A percentile compares a stretch with the other conserved stretches of the same genome.
Evolutionary conservation across 2,888 invertebrate genomes (phyloP).

Genomic region (Vannuccia rotundouncinata): DNA sequence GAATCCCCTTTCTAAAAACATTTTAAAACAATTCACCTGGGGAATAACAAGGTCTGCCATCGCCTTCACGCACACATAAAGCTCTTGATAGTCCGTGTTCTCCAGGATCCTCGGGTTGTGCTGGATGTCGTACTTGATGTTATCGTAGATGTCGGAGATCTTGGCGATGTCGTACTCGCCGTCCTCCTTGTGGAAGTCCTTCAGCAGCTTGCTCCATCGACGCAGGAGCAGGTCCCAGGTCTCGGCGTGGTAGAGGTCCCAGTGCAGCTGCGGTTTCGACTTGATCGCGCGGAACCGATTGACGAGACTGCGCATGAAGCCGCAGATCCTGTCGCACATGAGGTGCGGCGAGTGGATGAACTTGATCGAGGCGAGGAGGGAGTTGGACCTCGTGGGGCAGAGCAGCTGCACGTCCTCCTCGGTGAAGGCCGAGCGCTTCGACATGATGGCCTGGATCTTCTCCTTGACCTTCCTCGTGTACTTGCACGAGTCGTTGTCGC

Average conservation of each 20-base stretch:
- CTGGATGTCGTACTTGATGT: slow-evolving; percentile 92
- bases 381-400: not conserved
- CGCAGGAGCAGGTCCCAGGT: slow-evolving; percentile 97
- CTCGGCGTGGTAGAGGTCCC: slow-evolving; percentile 98
- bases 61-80: slow-evolving; percentile 86
- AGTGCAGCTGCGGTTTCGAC: slow-evolving; percentile 82
- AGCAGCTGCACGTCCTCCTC: not conserved
- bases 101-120: slow-evolving; percentile 92
- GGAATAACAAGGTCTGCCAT: slow-evolving; percentile 97
- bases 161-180: slow-evolving; percentile 85
- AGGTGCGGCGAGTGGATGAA: not conserved
- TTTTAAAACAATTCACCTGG: no score
- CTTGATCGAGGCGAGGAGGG: not conserved
- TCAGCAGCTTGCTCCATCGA: slow-evolving; percentile 93
- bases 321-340: not conserved
- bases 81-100: slow-evolving; percentile 58
- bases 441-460: not conserved
- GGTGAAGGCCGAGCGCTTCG: not conserved
- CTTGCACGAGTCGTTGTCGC: slow-evolving; percentile 78
- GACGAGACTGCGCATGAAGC: not conserved
- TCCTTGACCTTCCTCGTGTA: not conserved
- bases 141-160: slow-evolving; percentile 98
- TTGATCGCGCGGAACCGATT: slow-evolving; percentile 69
- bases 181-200: slow-evolving; percentile 71
- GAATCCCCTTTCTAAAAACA: no score